phyloP scores from a whole-genome alignment of 2,113 vertebrate species.

The Thamnophis sirtalis region DNA sequence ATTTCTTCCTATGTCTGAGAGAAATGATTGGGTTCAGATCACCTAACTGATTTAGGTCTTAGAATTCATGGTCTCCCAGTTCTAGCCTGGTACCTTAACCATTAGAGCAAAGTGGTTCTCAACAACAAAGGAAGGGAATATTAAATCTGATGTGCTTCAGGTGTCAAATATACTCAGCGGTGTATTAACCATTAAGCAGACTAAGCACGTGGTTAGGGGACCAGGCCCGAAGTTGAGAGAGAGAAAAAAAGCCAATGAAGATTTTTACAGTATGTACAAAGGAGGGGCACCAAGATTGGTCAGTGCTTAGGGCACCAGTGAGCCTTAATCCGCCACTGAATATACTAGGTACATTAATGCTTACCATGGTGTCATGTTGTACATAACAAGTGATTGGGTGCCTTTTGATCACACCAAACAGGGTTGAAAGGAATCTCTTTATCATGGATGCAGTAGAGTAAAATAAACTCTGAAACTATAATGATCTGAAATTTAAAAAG shows the following conservation, averaged over 20 bases:
- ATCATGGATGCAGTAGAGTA: neutral
- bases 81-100: neutral
- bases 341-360: neutral
- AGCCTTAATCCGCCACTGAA: too few relatives aligned
- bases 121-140: neutral
- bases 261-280: too few relatives aligned
- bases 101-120: neutral
- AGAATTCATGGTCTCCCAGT: neutral
- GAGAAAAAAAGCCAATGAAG: too few relatives aligned
- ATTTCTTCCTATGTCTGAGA: neutral
- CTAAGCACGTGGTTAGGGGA: too few relatives aligned
- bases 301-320: too few relatives aligned
- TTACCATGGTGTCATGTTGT: neutral
- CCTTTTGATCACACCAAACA: neutral
- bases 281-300: too few relatives aligned
- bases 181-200: too few relatives aligned
- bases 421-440: fast-evolving
- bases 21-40: neutral
- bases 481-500: slow-evolving; percentile 48
- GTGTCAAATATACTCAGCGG: neutral
- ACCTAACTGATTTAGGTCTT: neutral
- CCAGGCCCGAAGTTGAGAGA: too few relatives aligned
- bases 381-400: neutral
- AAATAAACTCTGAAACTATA: slow-evolving; percentile 3
- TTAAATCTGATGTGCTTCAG: neutral